Percentiles rank a stretch among this genome's conserved stretches.
Evolutionary conservation across 1,140 invertebrate species (phyloP).

Genomic region (Augochlora pura): DNA sequence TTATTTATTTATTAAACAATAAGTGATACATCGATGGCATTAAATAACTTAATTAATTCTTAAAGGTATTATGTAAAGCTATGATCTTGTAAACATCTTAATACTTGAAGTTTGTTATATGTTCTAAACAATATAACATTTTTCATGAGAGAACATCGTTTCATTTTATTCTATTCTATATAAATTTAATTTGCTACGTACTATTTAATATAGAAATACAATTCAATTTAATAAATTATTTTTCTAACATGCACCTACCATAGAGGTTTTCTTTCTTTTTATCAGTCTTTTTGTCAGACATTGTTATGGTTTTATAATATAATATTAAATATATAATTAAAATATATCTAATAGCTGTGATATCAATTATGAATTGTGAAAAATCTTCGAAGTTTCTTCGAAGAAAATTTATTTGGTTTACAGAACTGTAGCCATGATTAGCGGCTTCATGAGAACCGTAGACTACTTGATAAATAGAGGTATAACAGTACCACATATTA

Average conservation of each 20-base stretch:
- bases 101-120: too few species aligned
- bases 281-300: not conserved
- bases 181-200: not conserved
- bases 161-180: not conserved
- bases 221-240: not conserved
- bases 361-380: not conserved
- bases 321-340: not conserved
- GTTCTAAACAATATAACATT: too few species aligned
- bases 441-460: not conserved
- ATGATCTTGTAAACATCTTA: too few species aligned
- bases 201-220: not conserved
- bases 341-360: not conserved
- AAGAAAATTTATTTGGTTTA: not conserved
- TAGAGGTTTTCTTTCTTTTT: conserved; percentile 45
- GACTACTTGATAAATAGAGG: not conserved
- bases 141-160: not conserved
- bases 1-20: too few species aligned
- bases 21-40: too few species aligned
- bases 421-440: not conserved
- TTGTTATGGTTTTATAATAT: not conserved
- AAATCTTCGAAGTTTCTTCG: not conserved
- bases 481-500: not conserved
- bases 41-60: too few species aligned
- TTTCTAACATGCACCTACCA: conserved; percentile 45
- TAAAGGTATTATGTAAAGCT: too few species aligned